phyloP scores from a whole-genome alignment of 2,113 vertebrate genomes.

The Bos javanicus region DNA sequence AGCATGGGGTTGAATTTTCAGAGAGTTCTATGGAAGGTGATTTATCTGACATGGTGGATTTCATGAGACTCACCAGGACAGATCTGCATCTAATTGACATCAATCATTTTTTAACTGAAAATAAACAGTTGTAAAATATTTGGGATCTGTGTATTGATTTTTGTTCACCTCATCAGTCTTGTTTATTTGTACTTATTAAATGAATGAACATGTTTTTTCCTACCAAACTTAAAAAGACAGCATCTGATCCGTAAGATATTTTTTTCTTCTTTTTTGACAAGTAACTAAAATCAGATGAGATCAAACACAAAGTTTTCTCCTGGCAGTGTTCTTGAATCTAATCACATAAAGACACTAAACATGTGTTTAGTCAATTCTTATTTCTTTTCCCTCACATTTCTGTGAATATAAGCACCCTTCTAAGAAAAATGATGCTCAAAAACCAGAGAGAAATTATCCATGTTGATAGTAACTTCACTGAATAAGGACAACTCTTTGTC shows the following conservation, averaged over 20 bases:
- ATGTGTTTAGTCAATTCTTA: slow-evolving; percentile 42
- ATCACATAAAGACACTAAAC: slow-evolving; percentile 51
- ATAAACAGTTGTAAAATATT: slow-evolving; percentile 77
- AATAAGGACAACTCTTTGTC: not conserved
- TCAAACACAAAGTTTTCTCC: not conserved
- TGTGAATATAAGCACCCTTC: slow-evolving; percentile 6
- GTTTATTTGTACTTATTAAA: slow-evolving; percentile 81
- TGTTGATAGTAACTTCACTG: not conserved
- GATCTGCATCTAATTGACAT: slow-evolving; percentile 78
- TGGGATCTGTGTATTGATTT: slow-evolving; percentile 76
- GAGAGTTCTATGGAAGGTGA: slow-evolving; percentile 55
- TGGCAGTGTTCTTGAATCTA: slow-evolving; percentile 45
- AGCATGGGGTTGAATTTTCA: slow-evolving; percentile 30
- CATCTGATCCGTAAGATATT: slow-evolving; percentile 47
- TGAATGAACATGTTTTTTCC: slow-evolving; percentile 70
- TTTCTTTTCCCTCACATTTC: not conserved
- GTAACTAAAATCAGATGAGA: slow-evolving; percentile 61
- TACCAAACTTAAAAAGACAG: slow-evolving; percentile 65
- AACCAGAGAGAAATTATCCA: not conserved
- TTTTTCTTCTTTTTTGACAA: slow-evolving; percentile 43
- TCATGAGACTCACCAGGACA: slow-evolving; percentile 74
- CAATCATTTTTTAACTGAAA: slow-evolving; percentile 73
- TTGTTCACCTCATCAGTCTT: slow-evolving; percentile 75
- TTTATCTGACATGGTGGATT: slow-evolving; percentile 73
- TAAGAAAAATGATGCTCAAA: not conserved